Base-by-base conservation (phyloP, 2,797 vertebrate genomes). In the Chaetophractus vellerosus region DNA sequence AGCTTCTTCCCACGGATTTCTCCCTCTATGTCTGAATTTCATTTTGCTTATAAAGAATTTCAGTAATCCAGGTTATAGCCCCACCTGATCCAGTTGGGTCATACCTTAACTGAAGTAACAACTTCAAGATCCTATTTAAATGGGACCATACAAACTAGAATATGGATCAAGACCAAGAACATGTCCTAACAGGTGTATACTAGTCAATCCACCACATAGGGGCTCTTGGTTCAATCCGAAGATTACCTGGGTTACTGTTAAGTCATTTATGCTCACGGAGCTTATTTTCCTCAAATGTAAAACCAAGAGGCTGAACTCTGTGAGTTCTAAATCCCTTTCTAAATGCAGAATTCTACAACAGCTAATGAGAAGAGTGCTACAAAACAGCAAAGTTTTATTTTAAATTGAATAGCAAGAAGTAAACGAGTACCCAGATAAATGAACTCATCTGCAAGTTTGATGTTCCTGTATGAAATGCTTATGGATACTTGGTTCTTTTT, bases 341-440 rank as follows among this genome's bases (percentile, higher is more conserved):
- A 80, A 66, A 18, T 33, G 14, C 33, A 68, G 52, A 57, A 55
- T 75, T n/a, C 28, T 59, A 45, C 16, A 83, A 45, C 38, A 38
- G n/a, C n/a, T n/a, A n/a, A n/a, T n/a, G n/a, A n/a, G 50, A 93
- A 48, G 15, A 72, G 2, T 38, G n/a, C 16, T 10, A 63, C 63
- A 64, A 23, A 68, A 71, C 0, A 88, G 71, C 16, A 59, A 68
- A 2, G 4, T 50, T 64, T 63, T 71, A 45, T 23, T 9, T 83
- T 33, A 83, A 91, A 38, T 21, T 14, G n/a, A 74, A 72, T 16
- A 31, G 21, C 12, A 87, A 81, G 41, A 81, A 85, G 38, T 87
- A 85, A 84, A 80, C 4, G 4, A 80, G 33, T 50, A 52, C 36
- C 19, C 57, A 84, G 90, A 83, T 88, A 95, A 93, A 94, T 38